These are phyloP conservation scores for Natrix natrix DNA, from an alignment of 2,797 vertebrate species.

Conservation along the genomic window DNA sequence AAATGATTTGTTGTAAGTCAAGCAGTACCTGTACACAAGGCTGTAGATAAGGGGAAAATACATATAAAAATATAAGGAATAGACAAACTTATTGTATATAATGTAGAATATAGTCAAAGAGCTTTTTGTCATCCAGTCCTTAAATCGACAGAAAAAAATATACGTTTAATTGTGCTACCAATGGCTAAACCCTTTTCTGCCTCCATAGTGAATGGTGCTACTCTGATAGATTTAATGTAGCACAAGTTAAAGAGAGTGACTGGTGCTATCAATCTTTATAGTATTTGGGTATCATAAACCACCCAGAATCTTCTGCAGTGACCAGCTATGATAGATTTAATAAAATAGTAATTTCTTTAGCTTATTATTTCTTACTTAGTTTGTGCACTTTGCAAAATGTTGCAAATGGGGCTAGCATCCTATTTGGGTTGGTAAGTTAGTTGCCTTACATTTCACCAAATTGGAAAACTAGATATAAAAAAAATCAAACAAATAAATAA, in stretches of 20 bases:
- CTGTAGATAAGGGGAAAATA: background rate
- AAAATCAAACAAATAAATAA: background rate
- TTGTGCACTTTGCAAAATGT: background rate
- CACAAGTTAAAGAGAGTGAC: background rate
- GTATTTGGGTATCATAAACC: background rate
- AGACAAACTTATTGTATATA: background rate
- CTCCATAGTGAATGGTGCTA: background rate
- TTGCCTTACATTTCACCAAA: background rate
- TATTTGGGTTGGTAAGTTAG: background rate
- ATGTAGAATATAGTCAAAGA: background rate
- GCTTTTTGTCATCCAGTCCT: background rate
- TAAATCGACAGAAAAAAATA: background rate
- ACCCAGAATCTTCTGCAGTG: background rate
- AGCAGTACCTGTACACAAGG: background rate
- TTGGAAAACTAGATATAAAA: background rate
- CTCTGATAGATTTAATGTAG: background rate
- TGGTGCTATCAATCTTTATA: background rate
- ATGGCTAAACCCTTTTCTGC: background rate
- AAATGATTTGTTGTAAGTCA: too few species aligned
- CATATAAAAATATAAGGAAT: background rate
- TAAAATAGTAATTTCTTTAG: background rate
- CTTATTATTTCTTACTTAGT: background rate
- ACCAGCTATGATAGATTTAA: background rate
- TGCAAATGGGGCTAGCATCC: background rate
- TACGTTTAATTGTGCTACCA: background rate